phyloP scores from a whole-genome alignment of 2,888 invertebrate genomes.

The Andricus quercusramuli region DNA sequence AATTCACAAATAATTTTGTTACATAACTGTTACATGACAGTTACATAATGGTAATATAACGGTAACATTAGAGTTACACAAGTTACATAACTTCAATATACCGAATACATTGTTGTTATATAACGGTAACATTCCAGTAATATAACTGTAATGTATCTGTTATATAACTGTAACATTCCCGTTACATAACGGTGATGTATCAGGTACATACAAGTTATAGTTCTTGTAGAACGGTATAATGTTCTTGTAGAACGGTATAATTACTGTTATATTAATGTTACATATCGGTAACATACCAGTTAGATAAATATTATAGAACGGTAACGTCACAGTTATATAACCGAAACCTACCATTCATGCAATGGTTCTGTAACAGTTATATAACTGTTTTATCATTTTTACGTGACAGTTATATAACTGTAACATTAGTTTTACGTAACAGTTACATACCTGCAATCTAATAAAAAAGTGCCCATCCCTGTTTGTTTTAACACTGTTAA shows the following conservation, averaged over 20 bases:
- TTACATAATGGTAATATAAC: too few species aligned
- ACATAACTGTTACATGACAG: too few species aligned
- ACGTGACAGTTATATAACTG: background rate
- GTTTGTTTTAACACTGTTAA: conserved; percentile 19
- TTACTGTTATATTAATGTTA: too few species aligned
- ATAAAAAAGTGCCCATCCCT: conserved; percentile 7
- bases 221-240: too few species aligned
- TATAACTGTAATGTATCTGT: background rate
- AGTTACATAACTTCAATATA: too few species aligned
- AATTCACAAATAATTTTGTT: background rate
- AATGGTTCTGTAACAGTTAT: background rate
- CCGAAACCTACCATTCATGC: background rate
- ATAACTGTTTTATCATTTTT: background rate
- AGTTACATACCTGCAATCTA: background rate
- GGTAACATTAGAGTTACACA: too few species aligned
- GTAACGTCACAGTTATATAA: background rate
- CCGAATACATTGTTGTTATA: too few species aligned
- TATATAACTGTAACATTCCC: too few species aligned
- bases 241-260: too few species aligned
- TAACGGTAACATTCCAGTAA: background rate
- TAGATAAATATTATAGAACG: background rate
- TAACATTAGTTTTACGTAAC: background rate
- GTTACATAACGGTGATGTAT: too few species aligned
- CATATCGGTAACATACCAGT: too few species aligned
- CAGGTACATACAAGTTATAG: too few species aligned